Base-by-base conservation (phyloP, 2,797 vertebrate species). In the Hephaestus fuliginosus region DNA sequence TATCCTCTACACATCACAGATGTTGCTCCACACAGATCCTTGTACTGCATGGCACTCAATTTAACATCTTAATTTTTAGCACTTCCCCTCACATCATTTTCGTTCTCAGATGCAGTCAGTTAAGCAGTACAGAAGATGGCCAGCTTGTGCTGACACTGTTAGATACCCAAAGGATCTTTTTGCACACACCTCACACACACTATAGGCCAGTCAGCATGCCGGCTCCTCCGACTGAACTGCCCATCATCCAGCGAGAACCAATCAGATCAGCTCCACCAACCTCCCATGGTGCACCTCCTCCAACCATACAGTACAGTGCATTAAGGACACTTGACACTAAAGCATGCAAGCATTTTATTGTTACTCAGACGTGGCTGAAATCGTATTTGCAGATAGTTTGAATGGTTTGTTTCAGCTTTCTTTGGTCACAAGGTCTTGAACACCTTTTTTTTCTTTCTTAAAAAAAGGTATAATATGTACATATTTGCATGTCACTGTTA, bases 1-100 rank as follows among this genome's bases (percentile, higher is more conserved):
- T 43, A 66, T 66, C 76, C 46, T 73, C 22, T n/a, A 25, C 14
- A 70, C 4, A 18, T 25, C 43, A 48, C 48, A 44, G 30, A 65
- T 53, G 1, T 55, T 15, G 4, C 3, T 64, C 41, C 68, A 61
- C 53, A n/a, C 41, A 44, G 57, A 28, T 72, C 64, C n/a, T 20
- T 70, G 41, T 80, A 64, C 41, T 7, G 60, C 86, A 78, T 85
- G 84, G 14, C 75, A 81, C 77, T 53, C 62, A 71, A 64, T 70
- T 72, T 55, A 25, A 70, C 60, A 52, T 80, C 20, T 44, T 85
- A 18, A 44, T 66, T 41, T 83, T 53, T 14, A 67, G 18, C 64
- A 33, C 57, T 48, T 22, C 30, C 65, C 44, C n/a, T 70, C 62
- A 65, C 36, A 36, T 64, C 12, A 12, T 81, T 74, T 66, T 56